Conservation (phyloP, 2,888 invertebrate species). For the Drosophila meridiana region DNA sequence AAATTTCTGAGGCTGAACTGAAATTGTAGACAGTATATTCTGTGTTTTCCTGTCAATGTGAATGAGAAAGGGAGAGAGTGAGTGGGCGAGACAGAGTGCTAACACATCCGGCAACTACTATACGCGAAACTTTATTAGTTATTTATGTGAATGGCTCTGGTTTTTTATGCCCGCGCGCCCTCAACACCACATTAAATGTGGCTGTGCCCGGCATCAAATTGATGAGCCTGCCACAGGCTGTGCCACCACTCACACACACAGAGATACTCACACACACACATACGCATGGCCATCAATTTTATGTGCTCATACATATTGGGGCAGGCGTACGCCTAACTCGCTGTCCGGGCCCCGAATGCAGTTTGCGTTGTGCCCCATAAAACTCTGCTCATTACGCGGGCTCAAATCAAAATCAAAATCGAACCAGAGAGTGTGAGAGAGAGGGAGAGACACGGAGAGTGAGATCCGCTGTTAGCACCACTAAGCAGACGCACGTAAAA, state of each 20-base stretch:
- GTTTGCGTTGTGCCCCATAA: conserved; percentile 54
- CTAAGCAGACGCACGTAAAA: conserved; percentile 67
- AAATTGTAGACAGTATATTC: conserved; percentile 1
- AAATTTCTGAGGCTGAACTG: not conserved
- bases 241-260: conserved; percentile 32
- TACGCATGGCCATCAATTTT: conserved; percentile 66
- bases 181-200: conserved; percentile 70
- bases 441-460: not conserved
- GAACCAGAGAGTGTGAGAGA: conserved; percentile 30
- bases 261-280: conserved; percentile 10
- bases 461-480: conserved; percentile 42
- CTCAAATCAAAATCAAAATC: conserved; percentile 76
- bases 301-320: conserved; percentile 58
- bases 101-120: conserved; percentile 29
- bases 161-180: conserved; percentile 54
- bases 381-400: conserved; percentile 71
- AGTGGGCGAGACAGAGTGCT: not conserved
- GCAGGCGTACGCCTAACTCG: conserved; percentile 32
- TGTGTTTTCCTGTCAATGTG: conserved; percentile 20
- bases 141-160: conserved; percentile 61
- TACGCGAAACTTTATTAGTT: conserved; percentile 67
- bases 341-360: conserved; percentile 42
- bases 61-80: not conserved
- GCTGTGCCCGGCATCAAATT: conserved; percentile 69
- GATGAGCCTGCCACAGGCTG: conserved; percentile 64